These are phyloP conservation scores for Eupithecia insigniata DNA, from an alignment of 2,888 invertebrate species.

Conservation along the genomic window DNA sequence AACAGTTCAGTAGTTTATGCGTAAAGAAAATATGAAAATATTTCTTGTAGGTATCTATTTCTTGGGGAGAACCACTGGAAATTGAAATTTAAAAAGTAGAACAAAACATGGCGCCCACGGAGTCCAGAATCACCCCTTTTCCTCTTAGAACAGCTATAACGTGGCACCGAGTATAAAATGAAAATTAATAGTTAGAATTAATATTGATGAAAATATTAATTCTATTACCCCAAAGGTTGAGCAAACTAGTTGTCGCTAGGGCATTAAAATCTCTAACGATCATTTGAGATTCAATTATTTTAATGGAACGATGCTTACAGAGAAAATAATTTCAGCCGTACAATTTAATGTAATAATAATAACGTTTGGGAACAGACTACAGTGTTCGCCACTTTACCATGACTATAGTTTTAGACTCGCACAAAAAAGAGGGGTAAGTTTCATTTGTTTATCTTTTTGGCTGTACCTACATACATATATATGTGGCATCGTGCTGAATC, in stretches of 20 bases:
- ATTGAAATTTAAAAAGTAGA: too few relatives aligned
- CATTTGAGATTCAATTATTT: conserved; percentile 23
- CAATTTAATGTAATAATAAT: conserved; percentile 23
- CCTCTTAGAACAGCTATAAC: neutral
- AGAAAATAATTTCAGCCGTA: conserved; percentile 22
- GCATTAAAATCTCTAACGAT: conserved; percentile 19
- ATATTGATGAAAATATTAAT: neutral
- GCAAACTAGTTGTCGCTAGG: neutral
- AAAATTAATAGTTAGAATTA: neutral
- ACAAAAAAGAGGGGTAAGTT: too few relatives aligned
- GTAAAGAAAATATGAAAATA: too few relatives aligned
- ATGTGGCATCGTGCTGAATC: too few relatives aligned
- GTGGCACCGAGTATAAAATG: neutral
- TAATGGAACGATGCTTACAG: conserved; percentile 23
- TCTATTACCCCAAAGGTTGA: neutral
- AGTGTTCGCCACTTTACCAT: conserved; percentile 12
- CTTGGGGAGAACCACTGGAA: too few relatives aligned
- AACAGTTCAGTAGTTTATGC: too few relatives aligned
- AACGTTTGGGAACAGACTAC: conserved; percentile 13
- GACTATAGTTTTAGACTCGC: neutral
- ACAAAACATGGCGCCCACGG: too few relatives aligned
- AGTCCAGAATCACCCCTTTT: too few relatives aligned
- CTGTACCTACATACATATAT: too few relatives aligned
- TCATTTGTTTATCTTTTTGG: too few relatives aligned
- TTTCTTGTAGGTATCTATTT: too few relatives aligned